These are phyloP conservation scores for Sycobia sp. DNA, from an alignment of 1,140 invertebrate genomes.

Conservation along the genomic window DNA sequence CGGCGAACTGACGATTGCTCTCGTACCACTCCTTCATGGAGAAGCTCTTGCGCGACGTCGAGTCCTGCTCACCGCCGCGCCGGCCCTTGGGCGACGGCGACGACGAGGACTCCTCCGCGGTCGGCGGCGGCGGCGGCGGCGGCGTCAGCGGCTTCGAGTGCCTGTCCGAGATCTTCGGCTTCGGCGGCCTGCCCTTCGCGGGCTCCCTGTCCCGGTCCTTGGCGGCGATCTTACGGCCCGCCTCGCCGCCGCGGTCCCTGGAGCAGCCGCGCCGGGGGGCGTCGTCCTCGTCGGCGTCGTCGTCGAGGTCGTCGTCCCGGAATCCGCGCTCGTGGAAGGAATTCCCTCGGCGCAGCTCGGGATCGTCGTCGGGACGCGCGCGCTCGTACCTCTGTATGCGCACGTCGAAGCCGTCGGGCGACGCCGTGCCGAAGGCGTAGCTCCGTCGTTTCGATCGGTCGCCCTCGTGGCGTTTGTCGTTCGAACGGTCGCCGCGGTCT, in stretches of 20 bases:
- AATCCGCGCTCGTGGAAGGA: slow-evolving; percentile 36
- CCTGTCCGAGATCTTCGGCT: slow-evolving; percentile 37
- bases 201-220: slow-evolving; percentile 26
- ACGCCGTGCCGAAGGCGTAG: slow-evolving; percentile 38
- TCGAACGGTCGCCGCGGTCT: slow-evolving; percentile 8
- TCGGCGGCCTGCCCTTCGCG: slow-evolving; percentile 8
- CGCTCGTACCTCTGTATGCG: slow-evolving; percentile 44
- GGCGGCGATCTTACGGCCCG: slow-evolving; percentile 21
- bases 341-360: slow-evolving; percentile 19
- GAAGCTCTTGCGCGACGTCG: slow-evolving; percentile 24
- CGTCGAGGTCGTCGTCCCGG: too few species aligned
- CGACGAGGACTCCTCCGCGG: too few species aligned
- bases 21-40: slow-evolving; percentile 48
- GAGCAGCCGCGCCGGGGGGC: slow-evolving; percentile 15
- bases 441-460: slow-evolving; percentile 37
- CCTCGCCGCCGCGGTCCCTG: slow-evolving; percentile 18
- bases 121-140: slow-evolving; percentile 30
- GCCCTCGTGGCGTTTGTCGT: slow-evolving; percentile 31
- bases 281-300: too few species aligned
- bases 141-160: slow-evolving; percentile 52
- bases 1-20: slow-evolving; percentile 45
- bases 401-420: slow-evolving; percentile 43
- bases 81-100: slow-evolving; percentile 19
- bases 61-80: too few species aligned
- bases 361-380: slow-evolving; percentile 22